Evolutionary conservation across 2,797 vertebrate species (phyloP), one percentile per base, ranked within the genome.

Genomic region (Oryzias sinensis): DNA sequence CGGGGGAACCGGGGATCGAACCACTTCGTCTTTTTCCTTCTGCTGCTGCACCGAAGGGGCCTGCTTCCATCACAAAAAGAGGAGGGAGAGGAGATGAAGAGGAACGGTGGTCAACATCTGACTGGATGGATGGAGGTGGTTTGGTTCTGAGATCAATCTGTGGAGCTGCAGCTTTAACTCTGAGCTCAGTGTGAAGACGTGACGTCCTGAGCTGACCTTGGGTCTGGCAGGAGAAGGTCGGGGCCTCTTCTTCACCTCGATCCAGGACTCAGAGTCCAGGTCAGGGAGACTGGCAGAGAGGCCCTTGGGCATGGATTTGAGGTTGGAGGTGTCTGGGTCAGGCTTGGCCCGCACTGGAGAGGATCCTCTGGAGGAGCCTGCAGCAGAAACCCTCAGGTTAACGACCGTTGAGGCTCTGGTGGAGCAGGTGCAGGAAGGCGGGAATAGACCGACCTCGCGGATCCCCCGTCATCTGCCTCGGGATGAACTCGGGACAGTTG

Each of bases 191-290:
- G 0, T 43, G 9, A 24, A 15, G 11, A 37, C 25, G 33, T 43
- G 52, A 43, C 13, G 14, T 43, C 13, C 69, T 27, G 49, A 2
- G 44, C 85, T 62, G 70, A 95, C 96, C 94, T 95, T 98, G 48
- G 93, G 92, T 77, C 93, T 92, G 58, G 94, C 93, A 0, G 95
- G 96, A 0, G 96, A 98, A 0, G 96, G 95, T 16, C 97, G 85
- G 49, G 96, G 95, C 64, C 96, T 93, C 88, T 98, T 98, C 89
- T 98, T 99, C 49, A 99, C 97, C 87, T 98, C 97, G 27, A 99
- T 99, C 97, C 97, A 99, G 0, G 93, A 95, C 84, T 98, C 97
- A 0, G 95, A 98, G 87, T 99, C 97, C 77, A 99, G 80, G 80
- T 98, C 97, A 0, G 97, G 97, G 43, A 99, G 90, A 72, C 96